Base-by-base conservation (phyloP, 2,888 invertebrate genomes). In the Bellardia bayeri region DNA sequence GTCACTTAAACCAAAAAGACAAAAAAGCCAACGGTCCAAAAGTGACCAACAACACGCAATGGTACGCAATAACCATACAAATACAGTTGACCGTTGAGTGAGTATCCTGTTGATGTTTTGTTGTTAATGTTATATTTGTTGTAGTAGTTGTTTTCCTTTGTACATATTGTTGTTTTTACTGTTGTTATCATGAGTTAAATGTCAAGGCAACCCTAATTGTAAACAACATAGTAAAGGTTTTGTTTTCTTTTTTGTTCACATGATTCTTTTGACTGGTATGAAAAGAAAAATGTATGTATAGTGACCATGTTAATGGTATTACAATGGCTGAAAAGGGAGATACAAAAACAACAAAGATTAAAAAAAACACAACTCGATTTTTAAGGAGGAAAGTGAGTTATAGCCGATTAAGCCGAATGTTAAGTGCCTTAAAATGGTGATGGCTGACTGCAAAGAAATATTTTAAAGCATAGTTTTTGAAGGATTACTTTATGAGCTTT, bases 131-230 rank as follows among this genome's bases (percentile, higher is more conserved):
- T 69, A 30, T 37, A 37, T 40, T 37, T 58, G 8, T 58, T 58
- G 23, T 23, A 11, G 11, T 23, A 64, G n/a, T 33, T 45, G 23
- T 78, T 13, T 78, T 56, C 1, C 3, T 71, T 45, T 54, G 54
- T 66, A 23, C 23, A 23, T 23, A 16, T 42, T 66, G 64, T 51
- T 79, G 42, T 69, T 82, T 69, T 75, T 45, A 16, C 51, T 78
- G 58, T 76, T 75, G 84, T 82, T 82, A 71, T 85, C 85, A 82
- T 58, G 79, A 82, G 87, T 88, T 85, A 82, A 85, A 82, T 88
- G 85, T 85, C 78, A 85, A 85, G 85, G 89, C 88, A 88, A 89
- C 88, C 88, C 87, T 90, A 88, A 90, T 89, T 89, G 89, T 87
- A 89, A 89, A 89, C 88, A 90, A 89, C 89, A 89, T 61, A 68